Conservation (phyloP, 2,888 invertebrate species). For the Nephrotoma flavescens region DNA sequence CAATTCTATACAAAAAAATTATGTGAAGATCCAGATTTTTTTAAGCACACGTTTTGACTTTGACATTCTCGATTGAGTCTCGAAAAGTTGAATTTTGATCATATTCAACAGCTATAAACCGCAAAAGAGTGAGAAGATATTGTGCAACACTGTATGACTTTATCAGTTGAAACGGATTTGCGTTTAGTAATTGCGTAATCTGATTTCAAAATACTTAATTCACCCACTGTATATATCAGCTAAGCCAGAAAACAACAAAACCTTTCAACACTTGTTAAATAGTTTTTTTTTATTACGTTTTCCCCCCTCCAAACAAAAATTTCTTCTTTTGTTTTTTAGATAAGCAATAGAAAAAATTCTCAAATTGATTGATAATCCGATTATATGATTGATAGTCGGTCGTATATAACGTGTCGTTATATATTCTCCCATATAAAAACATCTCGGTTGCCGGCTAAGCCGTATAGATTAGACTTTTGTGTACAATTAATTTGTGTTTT, state of each 20-base stretch:
- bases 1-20: too few relatives aligned
- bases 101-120: too few relatives aligned
- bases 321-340: background rate
- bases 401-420: background rate
- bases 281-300: background rate
- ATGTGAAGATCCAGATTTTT: too few relatives aligned
- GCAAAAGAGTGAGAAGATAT: too few relatives aligned
- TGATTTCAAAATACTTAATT: background rate
- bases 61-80: too few relatives aligned
- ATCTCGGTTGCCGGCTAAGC: background rate
- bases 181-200: too few relatives aligned
- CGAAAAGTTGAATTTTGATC: too few relatives aligned
- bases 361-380: background rate
- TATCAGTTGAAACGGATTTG: too few relatives aligned
- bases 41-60: too few relatives aligned
- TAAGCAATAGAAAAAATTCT: background rate
- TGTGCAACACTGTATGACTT: too few relatives aligned
- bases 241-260: background rate
- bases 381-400: background rate
- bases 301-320: background rate
- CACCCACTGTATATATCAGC: background rate
- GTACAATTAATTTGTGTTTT: background rate
- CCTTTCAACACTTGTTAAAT: background rate
- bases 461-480: background rate
- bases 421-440: background rate